A percentile compares a stretch with the other conserved stretches of the same genome.
phyloP scores from a whole-genome alignment of 2,888 invertebrate genomes.

The Mayetiola destructor region DNA sequence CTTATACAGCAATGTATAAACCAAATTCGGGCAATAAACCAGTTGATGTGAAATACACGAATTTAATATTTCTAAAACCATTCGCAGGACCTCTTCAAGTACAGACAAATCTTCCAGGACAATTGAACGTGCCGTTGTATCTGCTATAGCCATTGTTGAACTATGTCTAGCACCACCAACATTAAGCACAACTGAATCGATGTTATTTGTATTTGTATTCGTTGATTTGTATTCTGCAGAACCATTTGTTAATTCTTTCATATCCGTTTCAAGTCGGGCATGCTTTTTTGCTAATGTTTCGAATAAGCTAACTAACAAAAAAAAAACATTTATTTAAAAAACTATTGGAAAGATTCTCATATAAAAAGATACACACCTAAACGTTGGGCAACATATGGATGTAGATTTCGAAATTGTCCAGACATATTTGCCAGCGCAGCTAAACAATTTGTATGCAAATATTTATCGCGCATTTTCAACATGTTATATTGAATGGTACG shows the following conservation, averaged over 20 bases:
- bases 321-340: too few species aligned
- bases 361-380: too few species aligned
- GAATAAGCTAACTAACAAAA: slow-evolving; percentile 79
- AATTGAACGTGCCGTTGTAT: slow-evolving; percentile 8
- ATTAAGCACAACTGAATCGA: background rate
- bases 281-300: slow-evolving; percentile 84
- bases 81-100: slow-evolving; percentile 88
- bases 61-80: slow-evolving; percentile 95
- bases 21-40: slow-evolving; percentile 74
- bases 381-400: slow-evolving; percentile 92
- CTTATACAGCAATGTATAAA: slow-evolving; percentile 92
- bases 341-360: too few species aligned
- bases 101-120: slow-evolving; percentile 77
- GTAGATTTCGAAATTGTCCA: slow-evolving; percentile 74
- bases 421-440: slow-evolving; percentile 99
- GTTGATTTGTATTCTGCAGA: too few species aligned
- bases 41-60: slow-evolving; percentile 83
- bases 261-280: slow-evolving; percentile 46
- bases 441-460: slow-evolving; percentile 94
- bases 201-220: slow-evolving; percentile 16
- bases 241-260: slow-evolving; percentile 36
- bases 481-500: slow-evolving; percentile 96
- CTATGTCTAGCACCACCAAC: slow-evolving; percentile 16
- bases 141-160: slow-evolving; percentile 17
- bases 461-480: slow-evolving; percentile 90